Evolutionary conservation across 2,797 vertebrate species (phyloP).

Genomic region (Anisognathus igniventris): DNA sequence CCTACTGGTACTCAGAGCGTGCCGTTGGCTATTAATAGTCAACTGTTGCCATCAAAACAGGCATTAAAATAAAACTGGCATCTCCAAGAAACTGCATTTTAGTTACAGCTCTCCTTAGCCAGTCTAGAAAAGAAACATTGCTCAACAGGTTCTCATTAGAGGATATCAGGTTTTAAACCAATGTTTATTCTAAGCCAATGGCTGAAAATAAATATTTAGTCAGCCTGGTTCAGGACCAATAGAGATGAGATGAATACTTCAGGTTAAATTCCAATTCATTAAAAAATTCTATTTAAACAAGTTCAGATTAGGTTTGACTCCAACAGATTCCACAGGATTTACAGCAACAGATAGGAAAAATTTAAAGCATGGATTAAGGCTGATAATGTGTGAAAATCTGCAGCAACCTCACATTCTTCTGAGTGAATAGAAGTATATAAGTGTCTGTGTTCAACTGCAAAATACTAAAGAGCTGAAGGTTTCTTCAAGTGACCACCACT

Average conservation of each 20-base stretch:
- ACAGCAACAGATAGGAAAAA: background rate
- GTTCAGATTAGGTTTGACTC: background rate
- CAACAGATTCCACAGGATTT: background rate
- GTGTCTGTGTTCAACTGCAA: background rate
- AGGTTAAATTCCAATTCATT: background rate
- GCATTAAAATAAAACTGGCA: background rate
- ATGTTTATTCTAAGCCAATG: background rate
- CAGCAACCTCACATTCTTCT: background rate
- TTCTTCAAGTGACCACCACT: background rate
- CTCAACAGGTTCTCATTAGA: background rate
- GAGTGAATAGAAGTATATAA: background rate
- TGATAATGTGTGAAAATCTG: background rate
- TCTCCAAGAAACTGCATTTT: background rate
- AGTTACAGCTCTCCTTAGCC: background rate
- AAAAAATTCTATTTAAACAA: background rate
- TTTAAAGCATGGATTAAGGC: background rate
- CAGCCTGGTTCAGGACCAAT: background rate
- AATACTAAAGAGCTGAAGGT: background rate
- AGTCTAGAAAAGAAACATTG: background rate
- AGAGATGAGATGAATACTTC: background rate
- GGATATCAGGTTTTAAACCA: background rate
- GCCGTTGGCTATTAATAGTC: background rate
- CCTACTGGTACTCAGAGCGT: background rate
- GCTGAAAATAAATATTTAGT: constrained; percentile 6
- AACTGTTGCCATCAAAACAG: background rate